A percentile compares a stretch with the other conserved stretches of the same genome.
These are phyloP conservation scores for Mionectes macconnelli DNA, from an alignment of 2,113 vertebrate genomes.

Conservation along the genomic window DNA sequence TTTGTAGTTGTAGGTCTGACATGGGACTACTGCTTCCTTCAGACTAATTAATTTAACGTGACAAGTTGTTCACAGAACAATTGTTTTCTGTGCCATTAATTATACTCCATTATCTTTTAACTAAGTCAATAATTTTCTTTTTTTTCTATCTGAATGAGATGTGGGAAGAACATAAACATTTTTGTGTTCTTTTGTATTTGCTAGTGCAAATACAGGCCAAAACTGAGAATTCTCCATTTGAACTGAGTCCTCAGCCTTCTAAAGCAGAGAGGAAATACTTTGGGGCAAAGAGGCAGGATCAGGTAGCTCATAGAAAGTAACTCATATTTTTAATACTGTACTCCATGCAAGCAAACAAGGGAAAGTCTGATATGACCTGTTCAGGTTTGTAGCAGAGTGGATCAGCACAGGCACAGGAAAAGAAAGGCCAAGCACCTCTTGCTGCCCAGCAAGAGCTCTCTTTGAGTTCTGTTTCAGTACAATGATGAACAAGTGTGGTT, in stretches of 20 bases:
- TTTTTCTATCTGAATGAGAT: neutral
- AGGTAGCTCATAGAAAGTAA: neutral
- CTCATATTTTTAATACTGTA: neutral
- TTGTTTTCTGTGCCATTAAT: neutral
- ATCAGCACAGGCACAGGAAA: neutral
- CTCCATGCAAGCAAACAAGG: no score
- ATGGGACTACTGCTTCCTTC: neutral
- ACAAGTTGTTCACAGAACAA: neutral
- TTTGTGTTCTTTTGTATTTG: neutral
- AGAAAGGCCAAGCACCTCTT: neutral
- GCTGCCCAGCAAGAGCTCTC: neutral
- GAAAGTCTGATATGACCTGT: neutral
- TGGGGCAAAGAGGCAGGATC: neutral
- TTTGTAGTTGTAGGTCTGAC: neutral
- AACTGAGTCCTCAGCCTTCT: neutral
- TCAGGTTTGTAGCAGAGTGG: neutral
- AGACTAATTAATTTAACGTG: neutral
- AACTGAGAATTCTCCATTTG: neutral
- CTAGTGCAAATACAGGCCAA: neutral
- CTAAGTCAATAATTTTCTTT: neutral
- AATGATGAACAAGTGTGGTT: rapidly evolving
- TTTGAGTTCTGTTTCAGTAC: neutral
- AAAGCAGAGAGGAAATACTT: neutral
- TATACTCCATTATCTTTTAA: neutral
- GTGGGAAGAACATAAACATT: neutral